Evolutionary conservation across 2,888 invertebrate species (phyloP).

Genomic region (Papilio gigon): DNA sequence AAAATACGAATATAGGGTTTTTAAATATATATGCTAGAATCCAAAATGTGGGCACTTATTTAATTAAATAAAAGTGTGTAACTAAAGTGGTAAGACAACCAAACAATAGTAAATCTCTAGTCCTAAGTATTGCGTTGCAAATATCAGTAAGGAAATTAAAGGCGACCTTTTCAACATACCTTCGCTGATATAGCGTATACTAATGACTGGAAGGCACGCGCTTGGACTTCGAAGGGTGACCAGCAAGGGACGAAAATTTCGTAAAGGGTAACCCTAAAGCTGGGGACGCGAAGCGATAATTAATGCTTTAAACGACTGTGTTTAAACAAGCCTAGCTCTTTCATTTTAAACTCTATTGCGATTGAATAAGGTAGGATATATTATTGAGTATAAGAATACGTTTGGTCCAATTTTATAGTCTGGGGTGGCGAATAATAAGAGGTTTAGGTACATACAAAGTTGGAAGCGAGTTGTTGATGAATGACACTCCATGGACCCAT

Average conservation of each 20-base stretch:
- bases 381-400: constrained; percentile 50
- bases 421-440: constrained; percentile 79
- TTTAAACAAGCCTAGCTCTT: constrained; percentile 48
- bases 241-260: constrained; percentile 78
- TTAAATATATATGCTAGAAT: neutral
- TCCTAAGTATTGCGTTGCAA: constrained; percentile 52
- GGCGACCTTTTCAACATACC: constrained; percentile 68
- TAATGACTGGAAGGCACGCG: constrained; percentile 75
- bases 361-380: constrained; percentile 49
- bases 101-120: constrained; percentile 45
- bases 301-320: constrained; percentile 77
- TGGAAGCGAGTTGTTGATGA: constrained; percentile 78
- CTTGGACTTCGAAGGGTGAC: constrained; percentile 77
- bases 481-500: constrained; percentile 82
- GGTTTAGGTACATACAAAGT: constrained; percentile 78
- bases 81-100: neutral
- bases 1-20: too few species aligned
- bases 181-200: constrained; percentile 69
- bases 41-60: neutral
- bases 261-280: constrained; percentile 80
- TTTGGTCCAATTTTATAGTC: constrained; percentile 80
- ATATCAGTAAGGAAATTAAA: constrained; percentile 66
- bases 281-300: constrained; percentile 75
- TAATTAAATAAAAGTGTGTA: neutral
- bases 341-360: constrained; percentile 50